A percentile compares a stretch with the other conserved stretches of the same genome.
Conservation (phyloP, 2,888 invertebrate species). For the Phania funesta region DNA sequence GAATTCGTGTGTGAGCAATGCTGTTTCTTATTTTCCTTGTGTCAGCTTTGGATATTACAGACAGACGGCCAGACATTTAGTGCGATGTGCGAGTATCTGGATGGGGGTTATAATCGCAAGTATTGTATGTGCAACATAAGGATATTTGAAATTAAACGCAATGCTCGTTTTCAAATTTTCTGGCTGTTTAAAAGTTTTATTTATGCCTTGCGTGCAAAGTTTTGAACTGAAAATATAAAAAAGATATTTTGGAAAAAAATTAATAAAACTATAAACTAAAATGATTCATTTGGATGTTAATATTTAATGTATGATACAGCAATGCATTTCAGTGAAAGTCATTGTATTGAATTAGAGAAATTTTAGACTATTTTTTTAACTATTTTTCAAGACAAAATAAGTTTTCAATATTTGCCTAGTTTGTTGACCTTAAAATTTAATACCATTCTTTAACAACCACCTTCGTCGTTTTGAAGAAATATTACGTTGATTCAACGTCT, state of each 20-base stretch:
- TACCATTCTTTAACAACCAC: too few species aligned
- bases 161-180: constrained; percentile 23
- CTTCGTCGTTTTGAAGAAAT: too few species aligned
- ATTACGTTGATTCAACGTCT: too few species aligned
- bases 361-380: too few species aligned
- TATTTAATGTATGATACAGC: too few species aligned
- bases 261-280: background rate
- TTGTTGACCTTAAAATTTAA: too few species aligned
- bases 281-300: constrained; percentile 26
- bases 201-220: constrained; percentile 61
- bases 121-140: constrained; percentile 47
- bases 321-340: too few species aligned
- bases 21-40: background rate
- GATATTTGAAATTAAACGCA: constrained; percentile 57
- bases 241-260: background rate
- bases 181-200: constrained; percentile 41
- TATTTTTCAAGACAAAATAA: too few species aligned
- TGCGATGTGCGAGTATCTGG: constrained; percentile 8
- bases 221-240: constrained; percentile 50
- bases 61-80: background rate
- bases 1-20: constrained; percentile 49
- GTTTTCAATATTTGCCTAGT: too few species aligned
- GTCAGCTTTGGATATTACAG: background rate
- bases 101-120: constrained; percentile 2
- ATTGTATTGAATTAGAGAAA: too few species aligned